Base-by-base conservation (phyloP, 64 coral and sea anemone species). In the Catalaphyllia jardinei region DNA sequence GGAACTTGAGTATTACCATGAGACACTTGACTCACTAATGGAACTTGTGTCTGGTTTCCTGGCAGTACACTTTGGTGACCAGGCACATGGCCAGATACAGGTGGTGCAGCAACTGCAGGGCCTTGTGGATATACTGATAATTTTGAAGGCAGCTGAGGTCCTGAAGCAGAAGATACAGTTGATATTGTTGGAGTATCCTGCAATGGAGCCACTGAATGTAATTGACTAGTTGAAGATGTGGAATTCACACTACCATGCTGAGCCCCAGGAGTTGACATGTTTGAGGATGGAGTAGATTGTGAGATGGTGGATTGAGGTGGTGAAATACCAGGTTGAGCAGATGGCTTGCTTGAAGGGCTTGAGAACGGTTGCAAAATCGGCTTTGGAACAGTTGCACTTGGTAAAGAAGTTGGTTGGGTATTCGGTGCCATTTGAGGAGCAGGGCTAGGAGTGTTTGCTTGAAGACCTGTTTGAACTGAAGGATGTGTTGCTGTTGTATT, bases 301-400 rank as follows among this genome's bases (percentile, higher is more conserved):
- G 24, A 29, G 20, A 0, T 57, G 35, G 52, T 22, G 25, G 60
- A 62, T 35, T 64, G 75, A 11, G 42, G 4, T 71, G 76, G 55
- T 79, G 61, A 57, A 89, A 19, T 39, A 18, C 17, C 75, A 52
- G 69, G 10, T 2, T 61, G 60, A 16, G 28, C 61, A 62, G 67
- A 39, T 57, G 22, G 76, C 46, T 20, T 15, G 18, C 28, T 54
- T 55, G 62, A 62, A 55, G 62, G 46, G 64, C 62, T 55, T 57
- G 63, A 18, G 0, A 15, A 31, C 74, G 28, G 6, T 71, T 38
- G 11, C 50, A 38, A 50, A 71, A 71, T 16, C 49, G 81, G 62
- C 60, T 85, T 65, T 63, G 80, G 9, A 65, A 67, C 52, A 60
- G 28, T 15, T 81, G 55, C n/a, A 62, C 13, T 81, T 81, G 59